Conservation (phyloP, 53 echinoderm and acorn worm genomes). For the Temnopleurus reevesii region DNA sequence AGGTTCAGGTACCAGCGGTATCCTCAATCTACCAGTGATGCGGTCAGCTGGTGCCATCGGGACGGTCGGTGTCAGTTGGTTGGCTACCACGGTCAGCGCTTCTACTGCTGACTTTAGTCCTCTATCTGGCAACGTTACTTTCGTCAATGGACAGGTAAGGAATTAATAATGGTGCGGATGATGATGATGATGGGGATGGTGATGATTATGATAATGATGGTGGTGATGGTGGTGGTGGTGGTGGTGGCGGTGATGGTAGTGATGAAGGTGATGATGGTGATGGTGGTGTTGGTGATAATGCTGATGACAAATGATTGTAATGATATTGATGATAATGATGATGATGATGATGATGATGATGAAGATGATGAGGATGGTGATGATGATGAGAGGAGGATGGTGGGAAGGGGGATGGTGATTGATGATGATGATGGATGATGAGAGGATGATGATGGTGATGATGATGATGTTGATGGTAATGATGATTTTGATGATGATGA, state of each 20-base stretch:
- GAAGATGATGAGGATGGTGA: background rate
- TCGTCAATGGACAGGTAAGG: conserved; percentile 86
- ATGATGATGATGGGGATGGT: background rate
- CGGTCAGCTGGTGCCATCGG: conserved; percentile 79
- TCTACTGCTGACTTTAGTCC: conserved; percentile 84
- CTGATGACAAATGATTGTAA: too few species aligned
- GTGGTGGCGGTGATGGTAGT: background rate
- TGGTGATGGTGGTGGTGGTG: background rate
- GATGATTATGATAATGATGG: background rate
- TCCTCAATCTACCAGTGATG: conserved; percentile 69
- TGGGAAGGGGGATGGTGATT: background rate
- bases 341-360: background rate
- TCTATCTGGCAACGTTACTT: conserved; percentile 85
- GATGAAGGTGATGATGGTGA: conserved; percentile 9
- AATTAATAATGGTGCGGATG: too few species aligned
- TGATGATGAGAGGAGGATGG: background rate
- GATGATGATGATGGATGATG: conserved; percentile 3
- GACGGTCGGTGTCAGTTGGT: conserved; percentile 84
- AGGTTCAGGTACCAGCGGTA: conserved; percentile 88
- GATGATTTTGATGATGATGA: background rate
- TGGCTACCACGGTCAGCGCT: conserved; percentile 83
- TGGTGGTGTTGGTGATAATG: background rate
- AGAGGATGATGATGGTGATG: background rate
- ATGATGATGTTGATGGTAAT: background rate
- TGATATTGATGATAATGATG: background rate